These are phyloP conservation scores for Anhinga rufa DNA, from an alignment of 2,113 vertebrate species.

Conservation along the genomic window DNA sequence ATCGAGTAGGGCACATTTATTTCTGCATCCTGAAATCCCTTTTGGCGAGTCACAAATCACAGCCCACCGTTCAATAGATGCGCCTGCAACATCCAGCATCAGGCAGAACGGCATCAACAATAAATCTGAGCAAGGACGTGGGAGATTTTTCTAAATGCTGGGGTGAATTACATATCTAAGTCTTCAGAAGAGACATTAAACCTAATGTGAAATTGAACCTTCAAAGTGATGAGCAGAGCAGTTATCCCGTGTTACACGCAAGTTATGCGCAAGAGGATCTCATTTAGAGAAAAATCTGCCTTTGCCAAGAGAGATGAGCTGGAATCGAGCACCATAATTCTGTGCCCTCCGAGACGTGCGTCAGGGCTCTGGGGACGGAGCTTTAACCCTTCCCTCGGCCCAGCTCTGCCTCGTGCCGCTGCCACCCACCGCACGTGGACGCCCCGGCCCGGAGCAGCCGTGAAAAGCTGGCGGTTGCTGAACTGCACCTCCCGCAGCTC, in stretches of 20 bases:
- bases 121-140: constrained; percentile 26
- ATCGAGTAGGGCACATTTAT: constrained; percentile 13
- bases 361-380: background rate
- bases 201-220: background rate
- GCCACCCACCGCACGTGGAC: accelerated
- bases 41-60: constrained; percentile 25
- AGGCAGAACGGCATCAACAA: background rate
- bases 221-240: background rate
- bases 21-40: constrained; percentile 11
- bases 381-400: background rate
- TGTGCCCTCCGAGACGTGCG: background rate
- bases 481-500: accelerated
- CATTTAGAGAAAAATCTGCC: background rate
- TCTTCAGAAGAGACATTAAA: background rate
- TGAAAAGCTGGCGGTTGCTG: background rate
- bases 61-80: background rate
- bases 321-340: background rate
- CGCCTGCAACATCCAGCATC: background rate
- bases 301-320: background rate
- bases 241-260: background rate
- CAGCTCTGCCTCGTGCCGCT: background rate
- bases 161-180: background rate
- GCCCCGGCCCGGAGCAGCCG: background rate
- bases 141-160: background rate
- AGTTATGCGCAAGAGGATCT: background rate